Percentiles rank a stretch among this genome's conserved stretches.
phyloP scores from a whole-genome alignment of 2,797 vertebrate species.

The Siniperca obscura region DNA sequence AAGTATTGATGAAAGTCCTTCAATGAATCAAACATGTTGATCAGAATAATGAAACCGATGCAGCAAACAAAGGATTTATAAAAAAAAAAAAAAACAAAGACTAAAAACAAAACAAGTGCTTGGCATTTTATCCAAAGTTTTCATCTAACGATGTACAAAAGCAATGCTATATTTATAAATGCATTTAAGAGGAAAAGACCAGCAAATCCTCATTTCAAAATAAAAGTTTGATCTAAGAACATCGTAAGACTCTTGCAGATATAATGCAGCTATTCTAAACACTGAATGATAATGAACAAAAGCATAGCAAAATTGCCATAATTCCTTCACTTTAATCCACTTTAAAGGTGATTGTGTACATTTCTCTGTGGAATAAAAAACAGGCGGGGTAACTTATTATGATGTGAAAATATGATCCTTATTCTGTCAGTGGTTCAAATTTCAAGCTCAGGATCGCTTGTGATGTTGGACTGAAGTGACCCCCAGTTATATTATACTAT shows the following conservation, averaged over 20 bases:
- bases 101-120: constrained; percentile 69
- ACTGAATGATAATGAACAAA: constrained; percentile 2
- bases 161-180: constrained; percentile 31
- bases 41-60: constrained; percentile 17
- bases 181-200: constrained; percentile 78
- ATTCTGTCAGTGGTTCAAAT: not conserved
- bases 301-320: constrained; percentile 2
- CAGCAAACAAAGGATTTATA: constrained; percentile 31
- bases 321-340: constrained; percentile 22
- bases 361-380: constrained; percentile 10
- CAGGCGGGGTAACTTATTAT: not conserved
- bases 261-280: constrained; percentile 30
- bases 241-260: constrained; percentile 42
- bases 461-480: not conserved
- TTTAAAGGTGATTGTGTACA: not conserved
- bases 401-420: not conserved
- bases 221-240: constrained; percentile 46
- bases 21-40: constrained; percentile 34
- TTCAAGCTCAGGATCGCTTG: not conserved
- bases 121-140: constrained; percentile 38
- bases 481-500: not conserved
- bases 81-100: constrained; percentile 8
- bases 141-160: constrained; percentile 60
- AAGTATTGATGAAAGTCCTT: constrained; percentile 51
- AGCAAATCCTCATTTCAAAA: constrained; percentile 78